A percentile compares a stretch with the other conserved stretches of the same genome.
These are phyloP conservation scores for Steatornis caripensis DNA, from an alignment of 2,113 vertebrate genomes.

Conservation along the genomic window DNA sequence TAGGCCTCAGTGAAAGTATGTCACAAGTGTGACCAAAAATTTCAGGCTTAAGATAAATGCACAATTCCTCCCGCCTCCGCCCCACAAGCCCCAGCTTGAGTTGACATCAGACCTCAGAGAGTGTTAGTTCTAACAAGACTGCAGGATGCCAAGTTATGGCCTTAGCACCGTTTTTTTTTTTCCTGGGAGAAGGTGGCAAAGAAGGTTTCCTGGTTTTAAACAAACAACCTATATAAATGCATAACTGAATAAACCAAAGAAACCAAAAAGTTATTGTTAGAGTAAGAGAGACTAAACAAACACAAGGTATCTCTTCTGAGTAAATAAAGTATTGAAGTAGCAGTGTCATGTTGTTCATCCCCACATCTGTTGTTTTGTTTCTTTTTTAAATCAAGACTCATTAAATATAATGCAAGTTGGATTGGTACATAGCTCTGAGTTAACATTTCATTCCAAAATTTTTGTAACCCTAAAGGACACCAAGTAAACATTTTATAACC, in stretches of 20 bases:
- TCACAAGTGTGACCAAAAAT: not conserved
- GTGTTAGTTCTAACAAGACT: not conserved
- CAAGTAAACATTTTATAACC: not conserved
- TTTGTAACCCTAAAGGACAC: not conserved
- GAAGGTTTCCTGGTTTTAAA: not conserved
- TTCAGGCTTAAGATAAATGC: not conserved
- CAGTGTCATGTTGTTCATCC: not conserved
- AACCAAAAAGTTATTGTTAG: not conserved
- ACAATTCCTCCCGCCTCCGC: not conserved
- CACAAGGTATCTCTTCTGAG: not conserved
- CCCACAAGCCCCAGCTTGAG: no score
- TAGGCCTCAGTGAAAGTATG: not conserved
- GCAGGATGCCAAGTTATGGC: not conserved
- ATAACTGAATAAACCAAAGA: not conserved
- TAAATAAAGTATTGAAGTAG: not conserved
- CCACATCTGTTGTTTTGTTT: not conserved
- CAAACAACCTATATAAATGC: not conserved
- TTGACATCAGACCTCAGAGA: not conserved
- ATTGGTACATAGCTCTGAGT: not conserved
- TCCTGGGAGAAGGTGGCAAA: not conserved
- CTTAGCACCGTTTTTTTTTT: no score
- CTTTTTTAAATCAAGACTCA: not conserved
- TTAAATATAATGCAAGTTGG: not conserved
- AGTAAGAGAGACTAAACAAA: not conserved
- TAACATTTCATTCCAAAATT: not conserved